phyloP scores from a whole-genome alignment of 2,797 vertebrate genomes.

The Phyllotis vaccarum region DNA sequence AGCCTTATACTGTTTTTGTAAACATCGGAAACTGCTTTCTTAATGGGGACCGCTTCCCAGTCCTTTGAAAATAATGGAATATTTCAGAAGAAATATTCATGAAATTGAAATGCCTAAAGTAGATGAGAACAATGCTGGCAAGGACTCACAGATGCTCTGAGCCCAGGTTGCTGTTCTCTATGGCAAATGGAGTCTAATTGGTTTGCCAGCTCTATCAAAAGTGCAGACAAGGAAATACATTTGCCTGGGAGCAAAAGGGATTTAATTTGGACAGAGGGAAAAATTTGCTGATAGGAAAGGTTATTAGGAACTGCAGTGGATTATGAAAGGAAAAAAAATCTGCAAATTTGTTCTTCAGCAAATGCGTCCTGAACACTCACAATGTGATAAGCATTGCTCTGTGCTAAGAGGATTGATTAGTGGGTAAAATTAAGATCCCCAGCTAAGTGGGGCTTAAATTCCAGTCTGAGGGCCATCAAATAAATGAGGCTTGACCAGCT shows the following conservation, averaged over 20 bases:
- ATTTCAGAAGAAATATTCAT: conserved; percentile 54
- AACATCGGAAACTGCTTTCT: conserved; percentile 36
- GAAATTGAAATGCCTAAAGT: conserved; percentile 35
- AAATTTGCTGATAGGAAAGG: conserved; percentile 7
- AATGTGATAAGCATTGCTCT: neutral
- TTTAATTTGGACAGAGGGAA: conserved; percentile 48
- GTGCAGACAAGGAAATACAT: neutral
- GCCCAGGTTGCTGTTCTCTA: neutral
- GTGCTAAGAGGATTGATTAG: neutral
- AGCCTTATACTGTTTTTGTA: neutral
- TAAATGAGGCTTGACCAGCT: neutral
- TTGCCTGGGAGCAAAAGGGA: conserved; percentile 18
- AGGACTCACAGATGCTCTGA: neutral
- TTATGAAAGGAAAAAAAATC: neutral
- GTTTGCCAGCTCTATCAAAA: conserved; percentile 34
- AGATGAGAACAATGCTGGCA: neutral
- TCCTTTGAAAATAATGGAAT: conserved; percentile 21
- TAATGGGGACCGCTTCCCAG: conserved; percentile 8
- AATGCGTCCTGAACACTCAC: neutral
- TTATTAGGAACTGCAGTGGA: conserved; percentile 4
- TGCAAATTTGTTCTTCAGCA: conserved; percentile 30
- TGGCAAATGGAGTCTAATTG: neutral
- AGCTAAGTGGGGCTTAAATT: neutral
- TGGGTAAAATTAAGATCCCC: conserved; percentile 44
- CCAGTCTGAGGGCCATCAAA: neutral